These are phyloP conservation scores for Uloborus plumipes DNA, from an alignment of 2,888 invertebrate species.

Conservation along the genomic window DNA sequence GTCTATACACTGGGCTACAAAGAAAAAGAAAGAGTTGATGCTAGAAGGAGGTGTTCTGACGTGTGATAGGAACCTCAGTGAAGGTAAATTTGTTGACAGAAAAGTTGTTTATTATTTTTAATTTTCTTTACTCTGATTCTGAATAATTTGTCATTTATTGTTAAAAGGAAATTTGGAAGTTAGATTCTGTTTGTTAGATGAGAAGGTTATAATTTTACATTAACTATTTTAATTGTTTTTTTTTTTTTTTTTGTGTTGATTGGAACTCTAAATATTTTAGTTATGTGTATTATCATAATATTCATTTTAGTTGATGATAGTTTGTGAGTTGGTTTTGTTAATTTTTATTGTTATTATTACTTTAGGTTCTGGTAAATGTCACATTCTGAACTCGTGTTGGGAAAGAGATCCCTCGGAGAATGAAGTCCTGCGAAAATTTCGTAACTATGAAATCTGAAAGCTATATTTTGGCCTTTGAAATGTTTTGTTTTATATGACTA, in stretches of 20 bases:
- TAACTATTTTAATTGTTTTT: too few species aligned
- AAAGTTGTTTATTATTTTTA: too few species aligned
- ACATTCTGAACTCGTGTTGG: conserved; percentile 70
- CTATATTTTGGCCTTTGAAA: background rate
- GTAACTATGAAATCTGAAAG: conserved; percentile 85
- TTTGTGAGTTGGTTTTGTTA: background rate
- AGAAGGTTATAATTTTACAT: background rate
- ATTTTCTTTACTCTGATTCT: background rate
- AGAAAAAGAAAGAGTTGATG: conserved; percentile 88
- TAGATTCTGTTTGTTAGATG: background rate
- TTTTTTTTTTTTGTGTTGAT: too few species aligned
- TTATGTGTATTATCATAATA: background rate
- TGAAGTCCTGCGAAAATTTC: conserved; percentile 67
- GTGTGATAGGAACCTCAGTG: background rate
- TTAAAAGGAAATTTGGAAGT: background rate
- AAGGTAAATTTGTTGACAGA: too few species aligned
- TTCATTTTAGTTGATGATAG: background rate
- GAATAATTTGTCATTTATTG: background rate
- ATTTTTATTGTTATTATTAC: background rate
- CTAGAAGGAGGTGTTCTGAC: conserved; percentile 71
- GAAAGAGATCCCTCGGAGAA: conserved; percentile 61
- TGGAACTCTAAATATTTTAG: background rate
- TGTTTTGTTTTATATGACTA: too few species aligned
- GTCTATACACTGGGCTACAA: conserved; percentile 94
- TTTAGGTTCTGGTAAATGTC: conserved; percentile 77